A percentile compares a stretch with the other conserved stretches of the same genome.
Conservation (phyloP, 2,797 vertebrate species). For the Anableps anableps region DNA sequence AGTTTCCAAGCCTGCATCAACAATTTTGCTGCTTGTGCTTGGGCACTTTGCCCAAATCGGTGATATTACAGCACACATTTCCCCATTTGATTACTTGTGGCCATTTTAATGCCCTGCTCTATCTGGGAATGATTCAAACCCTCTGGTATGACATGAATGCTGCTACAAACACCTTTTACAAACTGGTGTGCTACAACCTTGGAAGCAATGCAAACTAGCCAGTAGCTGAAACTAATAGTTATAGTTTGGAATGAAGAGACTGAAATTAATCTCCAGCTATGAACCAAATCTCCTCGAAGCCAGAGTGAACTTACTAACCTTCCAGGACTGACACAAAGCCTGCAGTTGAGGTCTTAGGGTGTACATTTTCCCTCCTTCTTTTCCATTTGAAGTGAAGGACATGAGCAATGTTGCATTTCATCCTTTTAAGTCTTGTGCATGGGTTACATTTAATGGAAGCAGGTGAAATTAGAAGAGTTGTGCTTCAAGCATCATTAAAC, state of each 20-base stretch:
- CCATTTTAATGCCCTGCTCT: conserved; percentile 36
- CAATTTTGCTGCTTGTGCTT: conserved; percentile 42
- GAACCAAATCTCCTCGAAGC: conserved; percentile 43
- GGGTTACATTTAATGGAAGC: conserved; percentile 60
- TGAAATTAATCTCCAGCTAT: conserved; percentile 55
- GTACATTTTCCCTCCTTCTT: conserved; percentile 9
- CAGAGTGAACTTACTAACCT: conserved; percentile 67
- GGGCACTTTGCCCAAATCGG: conserved; percentile 41
- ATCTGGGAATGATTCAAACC: conserved; percentile 43
- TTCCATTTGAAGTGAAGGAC: conserved; percentile 41
- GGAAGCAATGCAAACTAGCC: conserved; percentile 35
- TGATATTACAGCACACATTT: conserved; percentile 55
- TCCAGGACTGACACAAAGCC: conserved; percentile 45
- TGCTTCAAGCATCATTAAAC: conserved; percentile 68
- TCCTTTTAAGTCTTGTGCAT: conserved; percentile 26
- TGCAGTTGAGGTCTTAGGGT: conserved; percentile 33
- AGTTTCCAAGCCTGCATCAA: conserved; percentile 35
- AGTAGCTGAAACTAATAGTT: conserved; percentile 62
- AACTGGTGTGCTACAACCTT: conserved; percentile 17
- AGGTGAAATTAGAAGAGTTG: conserved; percentile 58
- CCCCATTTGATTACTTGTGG: conserved; percentile 48
- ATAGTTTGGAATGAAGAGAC: conserved; percentile 49
- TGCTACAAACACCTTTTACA: conserved; percentile 27
- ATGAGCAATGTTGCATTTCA: conserved; percentile 46
- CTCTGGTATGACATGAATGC: conserved; percentile 36